Base-by-base conservation (phyloP, 2,797 vertebrate genomes). In the Chaenodraco wilsoni region DNA sequence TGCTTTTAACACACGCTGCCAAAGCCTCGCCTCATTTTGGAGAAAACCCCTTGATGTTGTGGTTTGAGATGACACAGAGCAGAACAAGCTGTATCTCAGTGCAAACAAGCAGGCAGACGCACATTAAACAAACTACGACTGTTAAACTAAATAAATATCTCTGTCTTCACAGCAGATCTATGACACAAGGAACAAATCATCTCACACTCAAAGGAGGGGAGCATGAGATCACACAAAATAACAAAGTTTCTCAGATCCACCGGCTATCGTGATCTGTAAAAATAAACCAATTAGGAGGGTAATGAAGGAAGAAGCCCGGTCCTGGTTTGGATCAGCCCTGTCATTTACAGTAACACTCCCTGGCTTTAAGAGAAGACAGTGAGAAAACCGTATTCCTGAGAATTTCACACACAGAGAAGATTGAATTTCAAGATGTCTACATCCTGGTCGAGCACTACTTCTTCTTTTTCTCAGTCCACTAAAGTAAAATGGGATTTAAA, bases 361-460 rank as follows among this genome's bases (percentile, higher is more conserved):
- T 31, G 5, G 12, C 54, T 62, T 45, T 74, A 72, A 83, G 56
- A 65, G 16, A 73, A 12, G 43, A 13, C 64, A 77, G 71, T 4
- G 2, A 76, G 44, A 37, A 43, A 76, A 52, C 46, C 19, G 41
- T 52, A 52, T 46, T 49, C 21, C 43, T 54, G 59, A 82, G n/a
- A 33, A 2, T 49, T 75, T 70, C 19, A 58, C 66, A 73, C 59
- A 70, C 63, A 31, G 45, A 67, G 55, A 67, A 37, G 13, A 84
- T 68, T 27, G 5, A 87, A 90, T 88, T 92, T 92, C 86, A 91
- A 91, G 84, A 92, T 79, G 82, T 80, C 51, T 61, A 19, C 48
- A 55, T 61, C 33, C 27, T 40, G 56, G 43, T 87, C 74, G 79
- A 73, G 63, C 27, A 60, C 31, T 81, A 64, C 48, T 63, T 76